Percentiles rank a stretch among this genome's conserved stretches.
These are phyloP conservation scores for Scelioninae gen. 1 DNA, from an alignment of 2,888 invertebrate species.

Conservation along the genomic window DNA sequence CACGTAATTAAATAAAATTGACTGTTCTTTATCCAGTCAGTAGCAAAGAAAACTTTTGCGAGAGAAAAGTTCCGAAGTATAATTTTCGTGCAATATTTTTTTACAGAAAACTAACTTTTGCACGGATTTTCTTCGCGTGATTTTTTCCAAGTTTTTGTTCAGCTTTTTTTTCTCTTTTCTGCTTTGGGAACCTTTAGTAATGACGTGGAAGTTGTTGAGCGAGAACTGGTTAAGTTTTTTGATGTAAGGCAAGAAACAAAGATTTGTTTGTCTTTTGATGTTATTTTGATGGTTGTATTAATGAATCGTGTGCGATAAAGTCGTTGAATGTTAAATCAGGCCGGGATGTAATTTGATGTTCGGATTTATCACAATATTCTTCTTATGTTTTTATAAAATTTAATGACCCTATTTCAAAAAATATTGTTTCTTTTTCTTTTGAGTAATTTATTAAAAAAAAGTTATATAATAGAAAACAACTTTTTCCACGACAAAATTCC, in stretches of 20 bases:
- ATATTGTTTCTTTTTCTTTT: too few species aligned
- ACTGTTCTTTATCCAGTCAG: neutral
- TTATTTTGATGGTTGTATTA: neutral
- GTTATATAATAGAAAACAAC: too few species aligned
- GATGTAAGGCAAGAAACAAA: neutral
- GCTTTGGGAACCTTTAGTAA: neutral
- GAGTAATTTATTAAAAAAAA: too few species aligned
- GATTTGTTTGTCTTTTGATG: constrained; percentile 3
- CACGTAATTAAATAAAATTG: neutral
- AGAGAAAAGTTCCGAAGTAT: neutral
- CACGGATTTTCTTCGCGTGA: neutral
- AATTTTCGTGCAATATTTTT: neutral
- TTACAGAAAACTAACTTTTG: neutral
- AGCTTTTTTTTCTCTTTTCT: too few species aligned
- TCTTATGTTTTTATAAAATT: too few species aligned
- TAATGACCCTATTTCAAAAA: too few species aligned
- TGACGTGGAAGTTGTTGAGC: neutral
- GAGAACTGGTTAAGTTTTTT: neutral
- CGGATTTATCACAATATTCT: too few species aligned
- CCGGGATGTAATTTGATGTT: too few species aligned
- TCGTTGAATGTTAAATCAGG: neutral
- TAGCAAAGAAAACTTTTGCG: neutral
- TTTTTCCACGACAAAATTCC: too few species aligned
- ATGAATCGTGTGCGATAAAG: neutral
- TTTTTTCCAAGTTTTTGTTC: neutral